Conservation (phyloP, 2,888 invertebrate genomes). For the Caenorhabditis plicata region DNA sequence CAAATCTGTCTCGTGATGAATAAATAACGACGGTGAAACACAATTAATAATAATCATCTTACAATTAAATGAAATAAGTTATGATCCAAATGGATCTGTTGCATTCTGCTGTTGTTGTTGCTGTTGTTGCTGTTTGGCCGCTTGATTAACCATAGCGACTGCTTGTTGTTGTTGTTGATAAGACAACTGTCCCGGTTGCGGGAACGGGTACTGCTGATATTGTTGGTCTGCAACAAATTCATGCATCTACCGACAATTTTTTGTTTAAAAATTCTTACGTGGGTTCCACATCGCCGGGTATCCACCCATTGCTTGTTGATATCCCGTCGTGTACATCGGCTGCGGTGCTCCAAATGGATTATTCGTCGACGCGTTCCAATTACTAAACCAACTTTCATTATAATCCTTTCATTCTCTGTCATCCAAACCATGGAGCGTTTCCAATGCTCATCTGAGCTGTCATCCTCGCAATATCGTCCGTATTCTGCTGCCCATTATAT, state of each 20-base stretch:
- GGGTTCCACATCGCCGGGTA: conserved; percentile 28
- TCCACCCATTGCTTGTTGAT: conserved; percentile 28
- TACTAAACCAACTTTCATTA: conserved; percentile 1
- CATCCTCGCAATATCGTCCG: conserved; percentile 29
- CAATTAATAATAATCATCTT: too few species aligned
- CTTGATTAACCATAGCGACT: conserved; percentile 20
- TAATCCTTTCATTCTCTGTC: background rate
- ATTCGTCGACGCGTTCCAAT: conserved; percentile 20
- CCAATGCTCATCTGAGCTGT: conserved; percentile 32
- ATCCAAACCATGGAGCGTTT: too few species aligned
- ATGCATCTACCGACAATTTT: background rate
- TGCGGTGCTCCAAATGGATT: conserved; percentile 30
- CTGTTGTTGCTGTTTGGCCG: conserved; percentile 23
- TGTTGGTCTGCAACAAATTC: background rate
- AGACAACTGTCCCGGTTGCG: conserved; percentile 6
- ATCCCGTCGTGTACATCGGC: conserved; percentile 26
- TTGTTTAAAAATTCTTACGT: conserved; percentile 1
- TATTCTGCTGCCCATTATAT: conserved; percentile 10
- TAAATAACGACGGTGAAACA: too few species aligned
- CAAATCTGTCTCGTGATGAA: too few species aligned
- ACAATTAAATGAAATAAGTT: too few species aligned
- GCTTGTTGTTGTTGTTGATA: conserved; percentile 25
- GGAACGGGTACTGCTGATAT: conserved; percentile 7
- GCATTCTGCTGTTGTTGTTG: conserved; percentile 24
- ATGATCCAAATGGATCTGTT: conserved; percentile 24